Evolutionary conservation across 1,140 invertebrate genomes (phyloP).

Genomic region (Drosophila eugracilis): DNA sequence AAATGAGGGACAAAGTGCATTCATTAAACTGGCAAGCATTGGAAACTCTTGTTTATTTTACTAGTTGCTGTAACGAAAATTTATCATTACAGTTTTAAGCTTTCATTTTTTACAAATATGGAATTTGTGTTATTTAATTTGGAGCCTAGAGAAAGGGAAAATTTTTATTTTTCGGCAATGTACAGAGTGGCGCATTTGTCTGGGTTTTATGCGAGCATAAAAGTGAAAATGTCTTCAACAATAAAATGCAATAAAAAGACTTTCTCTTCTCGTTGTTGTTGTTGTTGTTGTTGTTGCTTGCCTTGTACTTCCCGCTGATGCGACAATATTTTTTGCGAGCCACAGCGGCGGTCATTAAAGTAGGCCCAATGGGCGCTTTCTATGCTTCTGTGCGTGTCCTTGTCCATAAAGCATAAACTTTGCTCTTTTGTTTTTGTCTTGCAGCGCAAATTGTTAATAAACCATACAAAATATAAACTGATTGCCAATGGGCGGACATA

Average conservation of each 20-base stretch:
- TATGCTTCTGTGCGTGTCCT: not conserved
- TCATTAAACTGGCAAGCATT: not conserved
- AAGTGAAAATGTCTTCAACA: slow-evolving; percentile 54
- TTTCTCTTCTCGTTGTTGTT: too few species aligned
- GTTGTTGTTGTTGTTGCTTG: too few species aligned
- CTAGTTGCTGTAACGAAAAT: too few species aligned
- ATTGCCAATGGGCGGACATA: slow-evolving; percentile 48
- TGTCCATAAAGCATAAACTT: slow-evolving; percentile 51
- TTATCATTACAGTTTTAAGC: too few species aligned
- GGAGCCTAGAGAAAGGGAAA: not conserved
- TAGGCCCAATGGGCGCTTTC: slow-evolving; percentile 19
- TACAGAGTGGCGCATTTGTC: slow-evolving; percentile 17
- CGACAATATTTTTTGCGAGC: slow-evolving; percentile 49
- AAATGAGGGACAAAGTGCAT: not conserved
- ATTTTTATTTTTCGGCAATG: not conserved
- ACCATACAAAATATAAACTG: slow-evolving; percentile 67
- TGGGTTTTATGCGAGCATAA: slow-evolving; percentile 54
- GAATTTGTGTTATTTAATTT: slow-evolving; percentile 8
- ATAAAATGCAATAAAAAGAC: slow-evolving; percentile 61
- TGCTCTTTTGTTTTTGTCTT: slow-evolving; percentile 42
- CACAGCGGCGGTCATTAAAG: slow-evolving; percentile 29
- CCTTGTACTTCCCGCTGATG: slow-evolving; percentile 36
- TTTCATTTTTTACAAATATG: not conserved
- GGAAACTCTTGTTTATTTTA: not conserved
- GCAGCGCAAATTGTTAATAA: slow-evolving; percentile 67